Evolutionary conservation across 1,140 invertebrate genomes (phyloP), one percentile per base, ranked within the genome.

Genomic region (Bradynema listronoti): DNA sequence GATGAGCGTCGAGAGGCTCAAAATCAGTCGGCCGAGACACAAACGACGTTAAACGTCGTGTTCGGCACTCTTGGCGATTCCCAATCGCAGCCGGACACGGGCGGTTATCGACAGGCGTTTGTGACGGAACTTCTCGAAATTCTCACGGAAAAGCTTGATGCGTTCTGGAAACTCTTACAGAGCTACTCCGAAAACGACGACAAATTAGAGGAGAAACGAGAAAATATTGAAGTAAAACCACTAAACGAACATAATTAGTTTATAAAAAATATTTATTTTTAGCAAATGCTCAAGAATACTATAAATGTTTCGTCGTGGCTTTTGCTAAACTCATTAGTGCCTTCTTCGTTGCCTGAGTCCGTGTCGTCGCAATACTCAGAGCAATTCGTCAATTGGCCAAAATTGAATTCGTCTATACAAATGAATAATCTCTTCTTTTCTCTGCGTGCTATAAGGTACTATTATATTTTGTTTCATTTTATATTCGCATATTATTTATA

Each of bases 131-230:
- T 78, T 9, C 50, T 75, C 9, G 29, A 55, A 29, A 29, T 77
- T 3, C 57, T 77, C 1, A 62, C 65, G 6, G 68, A 69, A n/a
- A 77, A 77, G 58, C 53, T 77, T 29, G 69, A 68, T 22, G 60
- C 71, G 0, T 77, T 77, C 47, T 78, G 71, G 73, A 77, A 77
- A 46, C 57, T 77, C n/a, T 62, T 73, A 11, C 72, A 75, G 46
- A 67, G 51, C 19, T 77, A 78, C 58, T 57, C 71, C 1, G 56
- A 66, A 30, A 34, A 58, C 24, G 46, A 32, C 14, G 59, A 65
- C 27, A 50, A 72, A 30, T 69, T 71, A 41, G 57, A 63, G 24
- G 62, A 78, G 43, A 53, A 66, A 34, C 68, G 67, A 36, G 66
- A 69, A 29, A 75, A 78, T 56, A 78, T 75, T 43, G 71, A 78